Base-by-base conservation (phyloP, 2,113 vertebrate genomes). In the Ceyx margarethae region DNA sequence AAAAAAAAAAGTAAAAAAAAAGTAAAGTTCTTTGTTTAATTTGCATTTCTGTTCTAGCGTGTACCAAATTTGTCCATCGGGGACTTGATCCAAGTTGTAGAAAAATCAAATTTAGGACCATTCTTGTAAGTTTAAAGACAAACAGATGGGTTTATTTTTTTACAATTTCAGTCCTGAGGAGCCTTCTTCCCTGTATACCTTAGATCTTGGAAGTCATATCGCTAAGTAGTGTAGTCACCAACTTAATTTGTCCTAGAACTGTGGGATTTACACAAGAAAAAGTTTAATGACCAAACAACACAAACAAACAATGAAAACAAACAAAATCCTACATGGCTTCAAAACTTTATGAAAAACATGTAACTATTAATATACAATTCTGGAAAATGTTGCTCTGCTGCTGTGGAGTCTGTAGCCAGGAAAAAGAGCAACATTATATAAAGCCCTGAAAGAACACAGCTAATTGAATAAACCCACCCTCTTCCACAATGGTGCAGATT, bases 401-500 rank as follows among this genome's bases (percentile, higher is more conserved):
- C 40, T 91, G n/a, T 4, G 1, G 10, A 19, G 45, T 80, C 60
- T 60, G 65, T 28, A 81, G 60, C 11, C 53, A 89, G 40, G 68
- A 89, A 48, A 87, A 89, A 87, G 35, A 8, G 2, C 10, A 66
- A 76, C 26, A 20, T 61, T 45, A 81, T 29, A 73, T 48, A 87
- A 85, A 79, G 90, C 40, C 66, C 62, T 85, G 35, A 78, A 60
- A 81, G 53, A 75, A 50, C 11, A 46, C 18, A 67, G 58, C 83
- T 66, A 79, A 68, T 75, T 85, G 80, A 90, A 82, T 56, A 85
- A 91, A 60, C 37, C 81, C 64, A 81, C 60, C 54, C 77, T 76
- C 75, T 69, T 74, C 73, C 54, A 91, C 60, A 95, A 76, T 53
- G 35, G 56, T 56, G 61, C 42, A 72, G 35, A 89, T 95, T 91